phyloP scores from a whole-genome alignment of 2,888 invertebrate species.

The Habroteleia sp. region DNA sequence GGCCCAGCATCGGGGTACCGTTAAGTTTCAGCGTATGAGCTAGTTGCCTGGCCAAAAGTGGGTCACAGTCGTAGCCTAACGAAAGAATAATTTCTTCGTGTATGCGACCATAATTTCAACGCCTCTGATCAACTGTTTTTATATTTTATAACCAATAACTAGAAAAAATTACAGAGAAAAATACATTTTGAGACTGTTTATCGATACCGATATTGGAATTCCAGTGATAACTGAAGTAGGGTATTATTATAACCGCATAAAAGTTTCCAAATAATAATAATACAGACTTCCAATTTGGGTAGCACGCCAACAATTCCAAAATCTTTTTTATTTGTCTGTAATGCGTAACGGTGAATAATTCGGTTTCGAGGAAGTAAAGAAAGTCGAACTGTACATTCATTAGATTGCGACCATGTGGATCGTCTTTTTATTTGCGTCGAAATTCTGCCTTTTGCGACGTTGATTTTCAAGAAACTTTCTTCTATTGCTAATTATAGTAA shows the following conservation, averaged over 20 bases:
- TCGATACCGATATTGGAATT: slow-evolving; percentile 23
- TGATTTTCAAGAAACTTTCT: slow-evolving; percentile 34
- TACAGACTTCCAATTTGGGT: no score
- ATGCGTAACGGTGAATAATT: slow-evolving; percentile 34
- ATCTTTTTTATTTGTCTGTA: slow-evolving; percentile 4
- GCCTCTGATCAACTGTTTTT: slow-evolving; percentile 38
- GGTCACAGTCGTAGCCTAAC: slow-evolving; percentile 79
- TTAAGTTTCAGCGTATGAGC: slow-evolving; percentile 79
- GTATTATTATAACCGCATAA: slow-evolving; percentile 34
- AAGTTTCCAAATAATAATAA: slow-evolving; percentile 1
- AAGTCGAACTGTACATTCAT: slow-evolving; percentile 25
- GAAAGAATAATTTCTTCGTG: slow-evolving; percentile 70
- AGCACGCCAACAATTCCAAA: slow-evolving; percentile 17
- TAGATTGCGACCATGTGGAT: slow-evolving; percentile 40
- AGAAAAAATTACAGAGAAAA: slow-evolving; percentile 12
- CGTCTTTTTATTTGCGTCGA: slow-evolving; percentile 5
- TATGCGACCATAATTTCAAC: slow-evolving; percentile 66
- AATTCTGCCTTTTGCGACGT: slow-evolving; percentile 9
- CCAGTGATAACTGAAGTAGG: no score
- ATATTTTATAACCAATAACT: slow-evolving; percentile 36
- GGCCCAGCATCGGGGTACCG: slow-evolving; percentile 77
- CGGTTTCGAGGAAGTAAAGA: slow-evolving; percentile 9
- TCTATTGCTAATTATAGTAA: slow-evolving; percentile 6
- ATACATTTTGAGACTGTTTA: slow-evolving; percentile 15
- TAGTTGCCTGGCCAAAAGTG: slow-evolving; percentile 77